Conservation (phyloP, 2,113 vertebrate genomes). For the Oxyura jamaicensis region DNA sequence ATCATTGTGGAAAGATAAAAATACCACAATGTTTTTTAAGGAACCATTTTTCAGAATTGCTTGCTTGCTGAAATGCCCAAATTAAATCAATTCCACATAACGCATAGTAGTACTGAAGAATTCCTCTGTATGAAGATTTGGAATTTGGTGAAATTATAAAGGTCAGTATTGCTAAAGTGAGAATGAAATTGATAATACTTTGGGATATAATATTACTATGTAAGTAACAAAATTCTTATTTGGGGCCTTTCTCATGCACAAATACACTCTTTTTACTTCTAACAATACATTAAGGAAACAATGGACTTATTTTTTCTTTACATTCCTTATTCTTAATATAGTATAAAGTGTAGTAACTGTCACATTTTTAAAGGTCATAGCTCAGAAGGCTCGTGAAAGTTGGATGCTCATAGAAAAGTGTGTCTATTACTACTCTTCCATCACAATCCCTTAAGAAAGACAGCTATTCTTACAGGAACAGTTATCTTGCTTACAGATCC, state of each 20-base stretch:
- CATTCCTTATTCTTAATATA: neutral
- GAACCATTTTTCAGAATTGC: neutral
- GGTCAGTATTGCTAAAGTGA: neutral
- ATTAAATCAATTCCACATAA: neutral
- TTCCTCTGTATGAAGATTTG: neutral
- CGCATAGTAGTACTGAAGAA: neutral
- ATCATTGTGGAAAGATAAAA: neutral
- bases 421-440: conserved; percentile 21
- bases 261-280: neutral
- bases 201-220: neutral
- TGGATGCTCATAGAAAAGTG: conserved; percentile 26
- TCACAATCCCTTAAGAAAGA: conserved; percentile 9
- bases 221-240: neutral
- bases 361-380: conserved; percentile 1
- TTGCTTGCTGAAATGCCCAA: neutral
- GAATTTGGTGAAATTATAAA: neutral
- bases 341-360: conserved; percentile 8
- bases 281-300: neutral
- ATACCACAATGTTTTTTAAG: neutral
- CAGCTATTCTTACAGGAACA: neutral
- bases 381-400: conserved; percentile 17
- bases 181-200: neutral
- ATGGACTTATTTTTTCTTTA: neutral
- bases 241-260: neutral
- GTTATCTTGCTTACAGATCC: conserved; percentile 3